Evolutionary conservation across 2,113 vertebrate genomes (phyloP).

Genomic region (Stigmatopora nigra): DNA sequence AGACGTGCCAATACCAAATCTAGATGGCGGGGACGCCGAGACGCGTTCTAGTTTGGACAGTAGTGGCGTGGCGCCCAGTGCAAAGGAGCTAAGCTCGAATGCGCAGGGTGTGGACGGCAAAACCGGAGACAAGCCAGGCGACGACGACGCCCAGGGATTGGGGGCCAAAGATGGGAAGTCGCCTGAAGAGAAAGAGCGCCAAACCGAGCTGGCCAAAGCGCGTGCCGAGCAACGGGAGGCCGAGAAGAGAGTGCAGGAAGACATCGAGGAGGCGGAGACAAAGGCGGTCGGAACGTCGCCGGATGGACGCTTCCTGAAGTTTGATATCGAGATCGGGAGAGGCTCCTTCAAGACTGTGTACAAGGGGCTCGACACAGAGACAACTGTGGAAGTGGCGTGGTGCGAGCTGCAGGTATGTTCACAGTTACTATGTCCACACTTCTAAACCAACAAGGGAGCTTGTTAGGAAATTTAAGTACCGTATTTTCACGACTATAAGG

Average conservation of each 20-base stretch:
- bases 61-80: background rate
- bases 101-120: conserved; percentile 44
- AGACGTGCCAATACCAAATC: conserved; percentile 26
- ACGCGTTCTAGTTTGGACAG: background rate
- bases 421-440: conserved; percentile 31
- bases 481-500: too few relatives aligned
- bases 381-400: conserved; percentile 97
- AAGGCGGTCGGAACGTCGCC: conserved; percentile 95
- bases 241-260: conserved; percentile 78
- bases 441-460: background rate
- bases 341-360: conserved; percentile 98
- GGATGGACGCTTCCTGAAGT: conserved; percentile 94
- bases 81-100: conserved; percentile 36
- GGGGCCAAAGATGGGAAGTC: conserved; percentile 31
- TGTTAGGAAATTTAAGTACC: too few relatives aligned
- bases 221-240: conserved; percentile 70
- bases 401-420: conserved; percentile 91
- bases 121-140: conserved; percentile 34
- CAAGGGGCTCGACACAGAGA: conserved; percentile 95
- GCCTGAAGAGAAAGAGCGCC: conserved; percentile 47
- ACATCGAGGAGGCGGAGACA: conserved; percentile 92
- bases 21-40: background rate
- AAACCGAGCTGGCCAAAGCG: conserved; percentile 55
- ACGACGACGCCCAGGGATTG: conserved; percentile 22
- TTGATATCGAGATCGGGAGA: conserved; percentile 95